Base-by-base conservation (phyloP, 2,888 invertebrate genomes). In the Gymnoscelis rufifasciata region DNA sequence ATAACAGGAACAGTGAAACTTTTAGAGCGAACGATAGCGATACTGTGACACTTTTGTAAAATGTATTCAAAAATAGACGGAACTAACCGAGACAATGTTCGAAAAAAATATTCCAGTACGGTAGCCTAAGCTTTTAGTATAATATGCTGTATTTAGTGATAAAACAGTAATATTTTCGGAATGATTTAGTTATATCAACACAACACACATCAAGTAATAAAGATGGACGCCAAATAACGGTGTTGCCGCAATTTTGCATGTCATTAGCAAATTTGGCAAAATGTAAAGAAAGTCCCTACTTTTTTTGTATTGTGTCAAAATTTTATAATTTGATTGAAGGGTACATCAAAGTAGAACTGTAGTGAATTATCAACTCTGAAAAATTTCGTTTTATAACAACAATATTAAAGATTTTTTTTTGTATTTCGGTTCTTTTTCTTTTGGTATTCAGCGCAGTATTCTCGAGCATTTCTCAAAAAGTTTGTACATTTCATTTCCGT, bases 141-240 rank as follows among this genome's bases (percentile, higher is more conserved):
- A 41, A 24, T 39, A 13, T 3, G n/a, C 31, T 29, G 39, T 47
- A 26, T 27, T 52, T 44, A 47, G 43, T 46, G 52, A 47, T 47
- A 35, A 39, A 56, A 51, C 40, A 57, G 45, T 57, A 63, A 57
- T 58, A 64, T 57, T 62, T 63, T 59, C 74, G 60, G 66, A 68
- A 66, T 63, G 76, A 74, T 78, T 79, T 39, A 29, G 28, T 31
- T 38, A 77, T 70, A 66, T 60, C 71, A 71, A 71, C 79, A 81
- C 78, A 86, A 83, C 79, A 86, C 83, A 86, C 83, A 86, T 78
- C 81, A 83, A 81, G 76, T 75, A 80, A 74, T 76, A 83, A 87
- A 87, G 87, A 88, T 88, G 88, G 88, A 88, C 87, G 88, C 87
- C 76, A 82, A 82, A 81, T 81, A 74, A 69, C 73, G 62, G 73